A percentile compares a stretch with the other conserved stretches of the same genome.
phyloP scores from a whole-genome alignment of 1,140 invertebrate species.

The Hypothenemus hampei region DNA sequence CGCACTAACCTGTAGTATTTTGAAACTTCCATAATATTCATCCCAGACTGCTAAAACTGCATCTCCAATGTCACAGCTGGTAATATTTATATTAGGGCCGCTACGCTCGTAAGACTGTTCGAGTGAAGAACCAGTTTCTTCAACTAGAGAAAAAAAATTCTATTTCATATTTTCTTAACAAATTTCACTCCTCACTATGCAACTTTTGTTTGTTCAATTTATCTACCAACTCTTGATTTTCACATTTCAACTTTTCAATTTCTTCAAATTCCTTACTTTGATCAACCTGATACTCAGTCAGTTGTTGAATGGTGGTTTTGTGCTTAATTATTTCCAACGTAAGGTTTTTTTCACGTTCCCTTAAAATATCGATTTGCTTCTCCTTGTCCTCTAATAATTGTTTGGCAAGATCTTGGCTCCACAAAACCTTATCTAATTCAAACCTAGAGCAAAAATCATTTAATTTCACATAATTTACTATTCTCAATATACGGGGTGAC shows the following conservation, averaged over 20 bases:
- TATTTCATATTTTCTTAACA: background rate
- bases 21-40: constrained; percentile 68
- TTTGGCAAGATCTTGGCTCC: constrained; percentile 58
- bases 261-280: constrained; percentile 47
- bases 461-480: background rate
- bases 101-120: too few species aligned
- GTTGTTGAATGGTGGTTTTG: constrained; percentile 56
- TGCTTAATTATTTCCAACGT: constrained; percentile 59
- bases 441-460: constrained; percentile 46
- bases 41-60: constrained; percentile 81
- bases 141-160: too few species aligned
- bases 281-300: constrained; percentile 53
- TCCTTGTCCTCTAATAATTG: constrained; percentile 68
- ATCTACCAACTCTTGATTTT: constrained; percentile 19
- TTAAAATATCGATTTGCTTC: constrained; percentile 61
- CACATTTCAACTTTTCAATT: constrained; percentile 47
- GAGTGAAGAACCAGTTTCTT: too few species aligned
- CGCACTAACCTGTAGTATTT: constrained; percentile 53
- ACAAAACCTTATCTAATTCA: constrained; percentile 53
- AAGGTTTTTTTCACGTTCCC: constrained; percentile 56
- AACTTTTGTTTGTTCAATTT: background rate
- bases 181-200: background rate
- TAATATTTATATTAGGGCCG: too few species aligned
- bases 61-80: constrained; percentile 73
- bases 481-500: too few species aligned